Evolutionary conservation across 2,797 vertebrate species (phyloP), one percentile per base, ranked within the genome.

Genomic region (Sebastes oblongus): DNA sequence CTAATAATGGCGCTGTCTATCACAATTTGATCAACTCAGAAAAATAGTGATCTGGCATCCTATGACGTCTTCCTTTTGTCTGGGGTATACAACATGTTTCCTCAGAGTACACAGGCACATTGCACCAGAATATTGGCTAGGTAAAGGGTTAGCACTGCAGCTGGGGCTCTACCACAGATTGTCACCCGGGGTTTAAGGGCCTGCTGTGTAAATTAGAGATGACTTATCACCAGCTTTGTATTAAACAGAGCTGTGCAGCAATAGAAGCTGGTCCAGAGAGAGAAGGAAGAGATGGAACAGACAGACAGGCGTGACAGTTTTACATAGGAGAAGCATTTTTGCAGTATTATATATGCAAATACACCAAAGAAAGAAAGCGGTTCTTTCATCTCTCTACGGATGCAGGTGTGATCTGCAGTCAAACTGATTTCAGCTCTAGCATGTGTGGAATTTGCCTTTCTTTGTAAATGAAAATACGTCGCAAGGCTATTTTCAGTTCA

Each of bases 151-250:
- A 72, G 82, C 72, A 4, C 69, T 76, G 77, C 75, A 77, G 88
- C 88, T 80, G 72, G 78, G 74, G 84, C 84, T 87, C 73, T 54
- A 60, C 54, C 62, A 80, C 86, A 89, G 85, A 91, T 93, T 91
- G 87, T 88, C 90, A 91, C 91, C 77, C n/a, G 16, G 89, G 88
- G 80, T 88, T 94, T 92, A 92, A 72, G 70, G 76, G 59, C 74
- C 71, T 72, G 78, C 84, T 83, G 91, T 92, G 93, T 88, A 89
- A 94, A 94, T 95, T 90, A 89, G 88, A 90, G 64, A 86, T 89
- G 91, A 92, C 86, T 93, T 94, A 94, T 85, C 92, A 82, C 92
- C 70, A 82, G 89, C 74, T 83, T 85, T 86, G 82, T 83, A 81
- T 86, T 80, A 80, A 88, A 83, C 80, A 82, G 83, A 73, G 80